Percentiles rank a stretch among this genome's conserved stretches.
These are phyloP conservation scores for Presbytis comata DNA, from an alignment of 2,797 vertebrate species.

Conservation along the genomic window DNA sequence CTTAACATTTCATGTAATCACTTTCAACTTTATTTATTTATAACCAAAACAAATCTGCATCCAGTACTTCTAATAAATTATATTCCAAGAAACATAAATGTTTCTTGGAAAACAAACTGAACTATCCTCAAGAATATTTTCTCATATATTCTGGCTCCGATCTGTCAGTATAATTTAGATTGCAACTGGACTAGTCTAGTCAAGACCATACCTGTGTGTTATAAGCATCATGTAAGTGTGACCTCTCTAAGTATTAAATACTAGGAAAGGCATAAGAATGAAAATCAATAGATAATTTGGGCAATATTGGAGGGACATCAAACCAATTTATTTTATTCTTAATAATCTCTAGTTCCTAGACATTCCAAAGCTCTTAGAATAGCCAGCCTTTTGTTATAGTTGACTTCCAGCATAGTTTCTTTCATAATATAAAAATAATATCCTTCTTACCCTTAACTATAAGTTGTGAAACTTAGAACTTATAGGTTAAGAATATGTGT, in stretches of 20 bases:
- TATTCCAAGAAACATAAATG: neutral
- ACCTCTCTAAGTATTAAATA: neutral
- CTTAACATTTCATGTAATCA: neutral
- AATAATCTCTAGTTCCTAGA: neutral
- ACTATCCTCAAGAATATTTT: neutral
- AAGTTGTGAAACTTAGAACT: neutral
- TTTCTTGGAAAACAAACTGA: neutral
- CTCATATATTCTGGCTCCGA: neutral
- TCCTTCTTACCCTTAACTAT: neutral
- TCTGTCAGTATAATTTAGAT: neutral
- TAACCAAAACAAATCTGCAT: neutral
- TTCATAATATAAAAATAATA: neutral
- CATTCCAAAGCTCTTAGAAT: neutral
- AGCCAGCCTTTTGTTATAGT: neutral
- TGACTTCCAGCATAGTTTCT: neutral
- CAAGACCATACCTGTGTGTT: neutral
- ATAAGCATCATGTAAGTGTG: neutral
- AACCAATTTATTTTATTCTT: neutral
- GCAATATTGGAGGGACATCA: neutral
- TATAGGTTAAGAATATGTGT: neutral
- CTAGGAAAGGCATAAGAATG: neutral
- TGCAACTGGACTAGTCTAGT: neutral
- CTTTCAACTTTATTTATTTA: neutral
- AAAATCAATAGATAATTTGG: neutral
- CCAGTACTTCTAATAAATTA: neutral